A percentile compares a stretch with the other conserved stretches of the same genome.
Conservation (phyloP, 2,113 vertebrate genomes). For the Dicentrarchus labrax region DNA sequence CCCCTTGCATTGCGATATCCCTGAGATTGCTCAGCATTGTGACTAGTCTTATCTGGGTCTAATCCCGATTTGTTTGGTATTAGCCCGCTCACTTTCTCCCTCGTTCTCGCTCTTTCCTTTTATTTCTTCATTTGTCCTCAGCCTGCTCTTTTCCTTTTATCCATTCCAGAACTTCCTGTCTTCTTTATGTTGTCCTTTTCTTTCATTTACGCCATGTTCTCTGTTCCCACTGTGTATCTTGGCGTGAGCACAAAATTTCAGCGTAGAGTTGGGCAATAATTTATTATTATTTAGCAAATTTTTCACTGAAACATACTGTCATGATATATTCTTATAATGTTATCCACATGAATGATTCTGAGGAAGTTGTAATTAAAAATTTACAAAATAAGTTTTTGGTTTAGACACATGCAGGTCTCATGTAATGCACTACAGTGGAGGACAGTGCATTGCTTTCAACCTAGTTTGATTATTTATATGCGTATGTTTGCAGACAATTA, state of each 20-base stretch:
- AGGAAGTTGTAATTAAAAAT: not conserved
- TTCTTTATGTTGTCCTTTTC: slow-evolving; percentile 18
- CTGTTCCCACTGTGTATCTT: not conserved
- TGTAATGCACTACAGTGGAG: not conserved
- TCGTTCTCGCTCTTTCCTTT: slow-evolving; percentile 41
- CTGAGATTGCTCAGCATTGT: slow-evolving; percentile 77
- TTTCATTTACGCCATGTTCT: slow-evolving; percentile 1
- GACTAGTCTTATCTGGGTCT: slow-evolving; percentile 80
- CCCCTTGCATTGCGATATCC: slow-evolving; percentile 68
- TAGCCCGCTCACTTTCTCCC: slow-evolving; percentile 56
- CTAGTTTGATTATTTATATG: not conserved
- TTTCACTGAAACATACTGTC: not conserved
- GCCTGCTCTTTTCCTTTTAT: slow-evolving; percentile 48
- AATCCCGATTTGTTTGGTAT: slow-evolving; percentile 81
- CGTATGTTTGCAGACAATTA: not conserved
- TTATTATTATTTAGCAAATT: not conserved
- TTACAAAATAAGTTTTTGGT: not conserved
- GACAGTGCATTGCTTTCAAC: not conserved
- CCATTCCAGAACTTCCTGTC: slow-evolving; percentile 32
- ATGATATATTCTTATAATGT: not conserved
- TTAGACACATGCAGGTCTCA: not conserved
- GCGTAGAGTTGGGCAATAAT: not conserved
- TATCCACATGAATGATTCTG: too few relatives aligned
- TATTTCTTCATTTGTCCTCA: slow-evolving; percentile 51
- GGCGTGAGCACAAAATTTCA: not conserved